phyloP scores from a whole-genome alignment of 30 jellyfish, hydroid and myxozoan species.

The Pelagia noctiluca region DNA sequence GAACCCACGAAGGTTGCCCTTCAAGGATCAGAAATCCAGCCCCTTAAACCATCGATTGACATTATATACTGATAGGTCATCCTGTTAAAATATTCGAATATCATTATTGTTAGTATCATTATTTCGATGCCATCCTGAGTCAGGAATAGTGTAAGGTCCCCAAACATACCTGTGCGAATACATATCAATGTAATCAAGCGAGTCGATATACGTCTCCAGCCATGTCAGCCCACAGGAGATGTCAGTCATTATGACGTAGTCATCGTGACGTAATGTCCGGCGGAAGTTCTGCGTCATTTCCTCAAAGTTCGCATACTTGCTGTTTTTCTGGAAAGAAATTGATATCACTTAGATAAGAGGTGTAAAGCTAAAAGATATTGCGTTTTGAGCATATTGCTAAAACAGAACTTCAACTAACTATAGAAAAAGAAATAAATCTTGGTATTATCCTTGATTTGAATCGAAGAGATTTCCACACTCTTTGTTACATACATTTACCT shows the following conservation, averaged over 20 bases:
- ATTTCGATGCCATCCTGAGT: background rate
- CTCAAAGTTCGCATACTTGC: conserved; percentile 85
- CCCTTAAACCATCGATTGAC: no score
- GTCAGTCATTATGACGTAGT: conserved; percentile 92
- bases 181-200: conserved; percentile 78
- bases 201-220: conserved; percentile 88
- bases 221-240: conserved; percentile 74
- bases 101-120: background rate
- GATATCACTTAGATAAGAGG: no score
- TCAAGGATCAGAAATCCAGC: no score
- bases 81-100: background rate
- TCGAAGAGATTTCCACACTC: no score
- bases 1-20: background rate
- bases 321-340: conserved; percentile 75
- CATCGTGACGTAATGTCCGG: conserved; percentile 86
- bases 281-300: conserved; percentile 82
- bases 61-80: no score
- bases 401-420: background rate
- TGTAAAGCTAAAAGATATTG: background rate
- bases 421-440: background rate
- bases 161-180: conserved; percentile 73
- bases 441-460: no score
- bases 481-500: no score
- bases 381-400: background rate
- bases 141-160: background rate